These are phyloP conservation scores for Sebastes steindachneri DNA, from an alignment of 2,797 vertebrate species.

Conservation along the genomic window DNA sequence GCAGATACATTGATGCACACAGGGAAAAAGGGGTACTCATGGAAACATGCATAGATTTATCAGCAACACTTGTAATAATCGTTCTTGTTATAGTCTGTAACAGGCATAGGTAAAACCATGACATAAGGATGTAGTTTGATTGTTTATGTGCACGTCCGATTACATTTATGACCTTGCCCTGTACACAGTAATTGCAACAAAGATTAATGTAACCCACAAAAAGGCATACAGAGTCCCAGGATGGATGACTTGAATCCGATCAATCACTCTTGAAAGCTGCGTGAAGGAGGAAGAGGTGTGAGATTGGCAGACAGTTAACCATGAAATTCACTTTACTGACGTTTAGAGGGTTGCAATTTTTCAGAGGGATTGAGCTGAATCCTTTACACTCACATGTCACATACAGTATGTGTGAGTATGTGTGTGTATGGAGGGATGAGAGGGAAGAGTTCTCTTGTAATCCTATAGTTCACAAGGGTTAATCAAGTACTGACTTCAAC, in stretches of 20 bases:
- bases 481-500: constrained; percentile 1
- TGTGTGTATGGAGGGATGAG: neutral
- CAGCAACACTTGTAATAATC: neutral
- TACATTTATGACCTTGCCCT: constrained; percentile 61
- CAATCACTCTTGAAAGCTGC: constrained; percentile 72
- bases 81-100: neutral
- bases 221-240: constrained; percentile 20
- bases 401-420: constrained; percentile 1
- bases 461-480: constrained; percentile 16
- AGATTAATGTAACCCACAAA: constrained; percentile 58
- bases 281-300: constrained; percentile 61
- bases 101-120: neutral
- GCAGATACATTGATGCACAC: neutral
- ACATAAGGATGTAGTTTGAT: neutral
- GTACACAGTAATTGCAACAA: constrained; percentile 43
- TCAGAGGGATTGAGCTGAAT: constrained; percentile 64
- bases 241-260: constrained; percentile 71
- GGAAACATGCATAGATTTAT: neutral
- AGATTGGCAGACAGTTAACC: constrained; percentile 79
- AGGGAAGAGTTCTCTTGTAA: constrained; percentile 20
- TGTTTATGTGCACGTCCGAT: constrained; percentile 40
- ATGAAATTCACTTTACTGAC: constrained; percentile 76
- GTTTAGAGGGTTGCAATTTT: constrained; percentile 67
- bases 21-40: neutral
- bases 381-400: constrained; percentile 32